Base-by-base conservation (phyloP, 2,888 invertebrate species). In the Gymnosoma rotundatum region DNA sequence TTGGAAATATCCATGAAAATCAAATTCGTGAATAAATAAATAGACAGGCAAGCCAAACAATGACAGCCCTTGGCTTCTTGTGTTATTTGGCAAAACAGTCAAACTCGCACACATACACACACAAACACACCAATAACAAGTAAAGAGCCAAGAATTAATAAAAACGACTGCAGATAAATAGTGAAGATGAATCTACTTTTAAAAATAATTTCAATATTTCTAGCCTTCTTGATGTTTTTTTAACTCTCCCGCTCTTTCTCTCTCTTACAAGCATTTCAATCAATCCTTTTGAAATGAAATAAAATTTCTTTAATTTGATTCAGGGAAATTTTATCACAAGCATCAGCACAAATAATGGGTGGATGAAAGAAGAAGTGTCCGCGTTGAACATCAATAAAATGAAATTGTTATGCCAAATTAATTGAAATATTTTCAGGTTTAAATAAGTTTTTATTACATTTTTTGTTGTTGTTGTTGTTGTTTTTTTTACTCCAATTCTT, bases 1-100 rank as follows among this genome's bases (percentile, higher is more conserved):
- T 81, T 75, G 25, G 32, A 58, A 36, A 72, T 61, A 81, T 38
- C 52, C 32, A 86, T 87, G 78, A 83, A 87, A 88, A 89, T 89
- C 88, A 89, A 88, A 87, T 88, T 90, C 88, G 89, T 90, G 89
- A 89, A 89, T 89, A 89, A 90, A 88, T 89, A 89, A 88, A 88
- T 86, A 73, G 66, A 56, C 81, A 79, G 79, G 61, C 75, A 56
- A 75, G 64, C 42, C 75, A 54, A 69, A 64, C 60, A 75, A 70
- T n/a, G 38, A 42, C 16, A 56, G 42, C n/a, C 2, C 9, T 64
- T 18, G 20, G 12, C 20, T 52, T 42, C 16, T 52, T 42, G 42
- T 12, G 21, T 25, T 32, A 32, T 32, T 32, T 32, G 32, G 32
- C 60, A 21, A 20, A 45, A 48, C 4, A 36, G 8, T 25, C 21